Evolutionary conservation across 2,113 vertebrate genomes (phyloP).

Genomic region (Antechinus flavipes): DNA sequence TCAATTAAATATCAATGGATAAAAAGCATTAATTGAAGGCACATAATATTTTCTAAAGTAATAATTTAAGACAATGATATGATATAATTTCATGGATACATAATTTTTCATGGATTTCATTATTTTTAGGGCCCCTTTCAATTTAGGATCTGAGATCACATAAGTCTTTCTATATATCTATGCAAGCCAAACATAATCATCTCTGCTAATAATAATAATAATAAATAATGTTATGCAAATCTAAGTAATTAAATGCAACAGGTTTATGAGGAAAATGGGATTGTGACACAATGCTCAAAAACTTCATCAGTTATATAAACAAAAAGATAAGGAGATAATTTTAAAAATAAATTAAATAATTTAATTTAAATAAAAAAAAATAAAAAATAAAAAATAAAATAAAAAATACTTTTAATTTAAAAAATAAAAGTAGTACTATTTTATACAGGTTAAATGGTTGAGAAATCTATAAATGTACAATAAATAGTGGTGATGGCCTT

Average conservation of each 20-base stretch:
- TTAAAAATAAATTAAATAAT: background rate
- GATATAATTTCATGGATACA: background rate
- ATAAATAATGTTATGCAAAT: background rate
- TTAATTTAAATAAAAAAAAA: too few relatives aligned
- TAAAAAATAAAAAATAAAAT: too few relatives aligned
- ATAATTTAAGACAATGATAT: background rate
- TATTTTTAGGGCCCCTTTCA: background rate
- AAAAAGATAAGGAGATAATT: background rate
- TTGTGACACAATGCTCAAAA: background rate
- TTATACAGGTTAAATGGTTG: background rate
- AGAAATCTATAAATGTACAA: background rate
- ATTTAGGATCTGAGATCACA: background rate
- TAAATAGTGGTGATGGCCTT: background rate
- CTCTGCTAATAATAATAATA: background rate
- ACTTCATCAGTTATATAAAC: background rate
- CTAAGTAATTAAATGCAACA: background rate
- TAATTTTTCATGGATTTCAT: background rate
- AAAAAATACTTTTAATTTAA: background rate
- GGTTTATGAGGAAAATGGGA: background rate
- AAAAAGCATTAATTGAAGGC: background rate
- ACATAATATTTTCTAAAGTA: background rate
- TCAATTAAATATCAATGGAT: background rate
- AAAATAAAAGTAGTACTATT: background rate
- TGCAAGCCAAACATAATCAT: background rate
- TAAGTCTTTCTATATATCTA: background rate